A percentile compares a stretch with the other conserved stretches of the same genome.
These are phyloP conservation scores for Conus betulinus DNA, from an alignment of 1,140 invertebrate genomes.

Conservation along the genomic window DNA sequence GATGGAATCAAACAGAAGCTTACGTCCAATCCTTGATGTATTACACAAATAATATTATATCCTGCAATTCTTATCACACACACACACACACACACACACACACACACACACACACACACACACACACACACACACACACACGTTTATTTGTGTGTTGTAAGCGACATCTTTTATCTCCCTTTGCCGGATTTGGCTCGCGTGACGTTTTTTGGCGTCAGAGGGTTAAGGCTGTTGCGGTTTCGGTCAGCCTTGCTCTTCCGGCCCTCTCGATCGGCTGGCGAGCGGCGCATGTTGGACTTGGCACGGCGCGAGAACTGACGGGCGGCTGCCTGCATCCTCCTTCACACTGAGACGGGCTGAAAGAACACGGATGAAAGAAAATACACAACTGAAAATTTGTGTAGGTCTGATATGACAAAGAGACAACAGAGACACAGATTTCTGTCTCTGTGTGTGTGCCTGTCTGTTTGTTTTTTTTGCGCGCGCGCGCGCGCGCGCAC, in stretches of 20 bases:
- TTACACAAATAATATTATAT: no score
- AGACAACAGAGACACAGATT: not conserved
- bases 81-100: no score
- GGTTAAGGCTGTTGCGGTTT: not conserved
- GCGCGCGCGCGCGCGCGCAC: no score
- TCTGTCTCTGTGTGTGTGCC: not conserved
- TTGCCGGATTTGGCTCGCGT: not conserved
- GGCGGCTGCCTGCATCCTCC: not conserved
- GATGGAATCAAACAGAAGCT: no score
- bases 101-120: no score
- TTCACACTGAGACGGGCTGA: not conserved
- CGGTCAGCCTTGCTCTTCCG: not conserved
- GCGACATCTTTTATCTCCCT: not conserved
- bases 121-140: no score
- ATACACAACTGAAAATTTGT: not conserved
- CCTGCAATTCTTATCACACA: no score
- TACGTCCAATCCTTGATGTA: no score
- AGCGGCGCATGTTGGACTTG: constrained; percentile 14
- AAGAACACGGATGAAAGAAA: not conserved
- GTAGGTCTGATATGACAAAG: not conserved
- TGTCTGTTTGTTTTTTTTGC: no score
- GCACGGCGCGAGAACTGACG: not conserved
- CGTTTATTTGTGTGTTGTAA: no score
- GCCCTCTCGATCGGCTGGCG: not conserved
- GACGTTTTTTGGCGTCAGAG: not conserved